Evolutionary conservation across 2,113 vertebrate species (phyloP), one percentile per base, ranked within the genome.

Genomic region (Gyps fulvus): DNA sequence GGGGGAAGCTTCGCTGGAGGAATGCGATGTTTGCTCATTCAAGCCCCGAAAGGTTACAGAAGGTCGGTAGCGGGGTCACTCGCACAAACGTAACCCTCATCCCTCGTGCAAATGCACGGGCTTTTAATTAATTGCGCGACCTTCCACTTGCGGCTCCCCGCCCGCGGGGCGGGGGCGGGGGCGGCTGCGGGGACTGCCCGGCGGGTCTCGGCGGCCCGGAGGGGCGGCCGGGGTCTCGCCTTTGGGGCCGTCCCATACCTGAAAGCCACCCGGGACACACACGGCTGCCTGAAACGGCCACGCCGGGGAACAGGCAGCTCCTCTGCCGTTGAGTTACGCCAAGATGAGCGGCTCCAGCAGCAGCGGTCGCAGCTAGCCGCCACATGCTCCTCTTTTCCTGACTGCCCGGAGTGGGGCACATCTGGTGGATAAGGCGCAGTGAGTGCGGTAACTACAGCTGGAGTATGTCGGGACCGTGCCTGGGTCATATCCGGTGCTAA

Each of bases 121-220:
- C 32, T 76, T 49, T 52, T 52, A 26, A 52, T 52, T 20, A 22
- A 9, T 18, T 32, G 76, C 17, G 7, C 0, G 0, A 62, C 47
- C 18, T 23, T 62, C 17, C 9, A 13, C 11, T 22, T 4, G 43
- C 1, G 1, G 49, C 16, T 82, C 22, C 36, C 19, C 22, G 49
- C 22, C 49, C 49, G 47, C 47, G 47, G 47, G 47, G 43, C 17
- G 43, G 43, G 11, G 18, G 3, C 8, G 4, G 19, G 17, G 38
- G 16, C 8, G 7, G 26, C 2, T 5, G 43, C 13, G 21, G 4
- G 4, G 57, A 19, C 11, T 72, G 40, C 31, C 22, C 43, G 4
- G 8, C 10, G 10, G 17, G 8, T 1, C n/a, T 66, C 15, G 12
- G 42, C 19, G 19, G 67, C 34, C 9, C 2, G 0, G 36, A 16